Evolutionary conservation across 1,140 invertebrate species (phyloP).

Genomic region (Bombus confusus): DNA sequence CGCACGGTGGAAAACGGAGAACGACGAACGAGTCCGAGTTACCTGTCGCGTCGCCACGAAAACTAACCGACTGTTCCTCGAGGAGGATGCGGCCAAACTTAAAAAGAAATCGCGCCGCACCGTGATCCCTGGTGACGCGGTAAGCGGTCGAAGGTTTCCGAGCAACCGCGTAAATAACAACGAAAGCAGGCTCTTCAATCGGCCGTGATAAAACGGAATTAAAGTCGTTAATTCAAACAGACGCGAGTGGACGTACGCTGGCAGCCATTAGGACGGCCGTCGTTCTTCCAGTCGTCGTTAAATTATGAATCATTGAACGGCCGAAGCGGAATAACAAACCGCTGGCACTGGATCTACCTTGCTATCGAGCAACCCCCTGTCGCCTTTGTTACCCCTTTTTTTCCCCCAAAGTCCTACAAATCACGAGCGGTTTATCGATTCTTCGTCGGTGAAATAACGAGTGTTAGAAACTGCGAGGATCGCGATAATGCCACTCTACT

Average conservation of each 20-base stretch:
- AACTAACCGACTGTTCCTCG: not conserved
- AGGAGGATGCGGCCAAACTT: not conserved
- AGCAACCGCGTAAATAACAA: conserved; percentile 48
- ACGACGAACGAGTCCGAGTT: not conserved
- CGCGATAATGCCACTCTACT: not conserved
- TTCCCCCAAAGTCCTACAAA: not conserved
- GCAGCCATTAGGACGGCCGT: not conserved
- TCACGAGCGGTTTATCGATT: not conserved
- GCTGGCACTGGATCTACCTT: not conserved
- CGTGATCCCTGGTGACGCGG: not conserved
- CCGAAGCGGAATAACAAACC: conserved; percentile 38
- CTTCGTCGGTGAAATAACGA: not conserved
- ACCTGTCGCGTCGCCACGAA: not conserved
- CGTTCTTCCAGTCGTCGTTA: conserved; percentile 1
- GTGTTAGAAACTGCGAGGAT: not conserved
- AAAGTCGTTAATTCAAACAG: conserved; percentile 18
- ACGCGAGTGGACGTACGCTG: not conserved
- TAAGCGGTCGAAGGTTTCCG: conserved; percentile 24
- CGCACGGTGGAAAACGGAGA: not conserved
- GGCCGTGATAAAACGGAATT: conserved; percentile 44
- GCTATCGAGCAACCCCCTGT: not conserved
- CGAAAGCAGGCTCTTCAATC: conserved; percentile 10
- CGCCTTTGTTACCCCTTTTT: not conserved
- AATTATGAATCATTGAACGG: conserved; percentile 61
- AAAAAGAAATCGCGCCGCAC: not conserved